Evolutionary conservation across 2,797 vertebrate genomes (phyloP), one percentile per base, ranked within the genome.

Genomic region (Varecia variegata): DNA sequence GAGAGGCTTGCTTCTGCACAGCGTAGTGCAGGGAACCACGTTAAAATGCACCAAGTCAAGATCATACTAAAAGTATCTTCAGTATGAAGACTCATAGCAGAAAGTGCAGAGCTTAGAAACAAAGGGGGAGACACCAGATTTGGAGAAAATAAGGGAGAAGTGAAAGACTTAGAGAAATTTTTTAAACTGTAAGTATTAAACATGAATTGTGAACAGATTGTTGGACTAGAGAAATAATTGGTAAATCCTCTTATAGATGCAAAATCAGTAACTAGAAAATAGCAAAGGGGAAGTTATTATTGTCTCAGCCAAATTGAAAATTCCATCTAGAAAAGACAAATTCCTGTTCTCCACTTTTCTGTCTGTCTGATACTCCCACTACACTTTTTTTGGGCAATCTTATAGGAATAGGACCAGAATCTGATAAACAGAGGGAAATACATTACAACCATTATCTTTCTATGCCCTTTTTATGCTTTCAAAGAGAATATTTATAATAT

Each of bases 151-250:
- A 86, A 95, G 38, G 10, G 85, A 85, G 43, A 90, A 68, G 0
- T 70, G 30, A 81, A 65, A 65, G 23, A 62, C 80, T 56, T 40
- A 82, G 10, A 79, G 18, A 52, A 50, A 52, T 83, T 40, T 79
- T 71, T 47, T 27, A 81, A 91, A 90, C 73, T 50, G 93, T 96
- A 95, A 97, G 95, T 96, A 38, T n/a, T 82, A 54, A 32, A 15
- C 2, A 88, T 77, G 14, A 10, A 90, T 77, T 88, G 18, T 92
- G 52, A 90, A 23, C 4, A 67, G 38, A 85, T 14, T 83, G 1
- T 54, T 90, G 6, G 30, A 88, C 20, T 77, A 35, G 7, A 35
- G 17, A 86, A 71, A 70, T 54, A 62, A 83, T 68, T 32, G 20
- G 1, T 60, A 60, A 90, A 80, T 0, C 30, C 4, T 74, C n/a